Base-by-base conservation (phyloP, 2,888 invertebrate species). In the Phanerotoma sp. region DNA sequence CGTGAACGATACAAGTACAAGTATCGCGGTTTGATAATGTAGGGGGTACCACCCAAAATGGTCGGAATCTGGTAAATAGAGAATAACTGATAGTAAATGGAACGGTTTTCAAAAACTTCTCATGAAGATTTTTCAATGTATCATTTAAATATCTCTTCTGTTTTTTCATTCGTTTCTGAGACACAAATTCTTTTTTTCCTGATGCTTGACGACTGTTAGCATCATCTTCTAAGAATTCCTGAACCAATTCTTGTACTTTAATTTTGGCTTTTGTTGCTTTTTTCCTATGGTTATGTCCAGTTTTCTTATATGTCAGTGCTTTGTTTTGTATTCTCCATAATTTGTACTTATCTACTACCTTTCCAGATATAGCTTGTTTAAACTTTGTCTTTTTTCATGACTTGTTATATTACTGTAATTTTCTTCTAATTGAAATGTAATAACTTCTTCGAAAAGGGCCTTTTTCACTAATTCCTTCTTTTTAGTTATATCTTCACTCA, bases 31-130 rank as follows among this genome's bases (percentile, higher is more conserved):
- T 49, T 22, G 61, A 47, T 45, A 65, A 49, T 20, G 64, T 66
- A 30, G 66, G 66, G 47, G 42, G 52, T 40, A 68, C 41, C 10
- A 70, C 61, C 64, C 64, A 66, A 49, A 68, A 67, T 25, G 64
- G 66, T 51, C 61, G 61, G 25, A 64, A 54, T 40, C 61, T 60
- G 58, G 65, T 58, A 32, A 61, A 62, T 15, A 46, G 30, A 10
- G 52, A 13, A 44, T 61, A 62, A 41, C 51, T 50, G 11, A 62
- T 45, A 48, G 15, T 55, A 18, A 50, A 44, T n/a, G 38, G 15
- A 18, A 35, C 52, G 56, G 41, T 33, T 42, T 54, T n/a, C n/a
- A n/a, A 21, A 57, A 66, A 67, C 49, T 64, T 66, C 47, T 64
- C 63, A 58, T 67, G 60, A 46, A 68, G 61, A 60, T 64, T 66